A percentile compares a stretch with the other conserved stretches of the same genome.
These are phyloP conservation scores for Acropternis orthonyx DNA, from an alignment of 2,797 vertebrate genomes.

Conservation along the genomic window DNA sequence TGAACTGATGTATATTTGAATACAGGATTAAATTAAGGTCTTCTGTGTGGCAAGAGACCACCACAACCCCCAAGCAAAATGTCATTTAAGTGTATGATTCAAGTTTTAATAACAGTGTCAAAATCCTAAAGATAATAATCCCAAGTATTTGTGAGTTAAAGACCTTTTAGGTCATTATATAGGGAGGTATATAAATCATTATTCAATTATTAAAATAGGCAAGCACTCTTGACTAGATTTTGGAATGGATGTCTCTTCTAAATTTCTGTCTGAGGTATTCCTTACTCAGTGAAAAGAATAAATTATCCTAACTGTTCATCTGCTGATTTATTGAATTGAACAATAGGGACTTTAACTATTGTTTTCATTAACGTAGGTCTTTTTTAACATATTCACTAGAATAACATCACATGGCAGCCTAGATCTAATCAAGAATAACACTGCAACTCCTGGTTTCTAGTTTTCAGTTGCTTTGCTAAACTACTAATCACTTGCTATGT, in stretches of 20 bases:
- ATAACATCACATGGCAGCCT: background rate
- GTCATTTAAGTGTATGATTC: background rate
- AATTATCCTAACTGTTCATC: background rate
- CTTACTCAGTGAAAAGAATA: background rate
- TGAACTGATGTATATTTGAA: background rate
- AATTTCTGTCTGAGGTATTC: background rate
- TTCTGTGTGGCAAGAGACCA: background rate
- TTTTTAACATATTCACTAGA: background rate
- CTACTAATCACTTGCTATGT: rapidly evolving
- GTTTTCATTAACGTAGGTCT: background rate
- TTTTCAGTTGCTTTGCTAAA: background rate
- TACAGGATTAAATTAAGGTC: background rate
- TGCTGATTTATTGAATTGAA: background rate
- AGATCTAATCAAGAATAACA: background rate
- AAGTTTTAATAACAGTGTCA: background rate
- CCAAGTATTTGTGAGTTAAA: background rate
- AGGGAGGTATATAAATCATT: background rate
- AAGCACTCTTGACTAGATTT: background rate
- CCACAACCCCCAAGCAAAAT: background rate
- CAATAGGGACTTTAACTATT: background rate
- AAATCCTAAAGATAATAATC: background rate
- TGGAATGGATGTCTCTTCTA: background rate
- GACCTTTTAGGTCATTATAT: background rate
- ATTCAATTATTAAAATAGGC: background rate
- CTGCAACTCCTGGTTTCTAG: background rate